phyloP scores from a whole-genome alignment of 2,797 vertebrate species.

The Chrysocyon brachyurus region DNA sequence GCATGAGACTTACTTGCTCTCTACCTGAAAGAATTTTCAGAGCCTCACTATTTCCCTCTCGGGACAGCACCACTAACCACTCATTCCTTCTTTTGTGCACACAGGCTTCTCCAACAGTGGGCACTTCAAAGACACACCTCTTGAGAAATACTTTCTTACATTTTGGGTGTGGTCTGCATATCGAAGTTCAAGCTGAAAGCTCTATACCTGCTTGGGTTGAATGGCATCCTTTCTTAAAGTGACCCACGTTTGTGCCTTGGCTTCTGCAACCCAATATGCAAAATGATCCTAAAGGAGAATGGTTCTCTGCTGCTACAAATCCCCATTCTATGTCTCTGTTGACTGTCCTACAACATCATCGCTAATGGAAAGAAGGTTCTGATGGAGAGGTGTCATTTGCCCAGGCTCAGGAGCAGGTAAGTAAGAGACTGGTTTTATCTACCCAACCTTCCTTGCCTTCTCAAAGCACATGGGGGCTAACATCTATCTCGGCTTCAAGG shows the following conservation, averaged over 20 bases:
- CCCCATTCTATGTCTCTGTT: background rate
- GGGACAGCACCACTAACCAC: background rate
- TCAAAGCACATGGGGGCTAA: background rate
- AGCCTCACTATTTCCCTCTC: background rate
- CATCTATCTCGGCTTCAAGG: background rate
- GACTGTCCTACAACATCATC: background rate
- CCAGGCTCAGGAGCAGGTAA: background rate
- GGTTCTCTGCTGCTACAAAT: background rate
- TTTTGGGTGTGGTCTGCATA: background rate
- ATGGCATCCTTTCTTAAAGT: background rate
- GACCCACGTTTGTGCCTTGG: slow-evolving; percentile 55
- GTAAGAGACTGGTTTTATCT: background rate
- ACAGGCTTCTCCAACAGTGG: background rate
- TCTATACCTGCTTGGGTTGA: background rate
- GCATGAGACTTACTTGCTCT: background rate
- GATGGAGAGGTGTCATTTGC: background rate
- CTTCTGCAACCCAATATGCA: slow-evolving; percentile 69
- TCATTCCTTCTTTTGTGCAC: background rate
- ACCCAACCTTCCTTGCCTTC: background rate
- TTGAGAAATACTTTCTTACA: slow-evolving; percentile 3
- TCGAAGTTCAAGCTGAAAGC: background rate
- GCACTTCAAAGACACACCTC: background rate
- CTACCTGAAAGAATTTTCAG: background rate
- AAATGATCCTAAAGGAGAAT: background rate
- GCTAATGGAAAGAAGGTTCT: background rate